Evolutionary conservation across 2,113 vertebrate genomes (phyloP), one percentile per base, ranked within the genome.

Genomic region (Cervus canadensis): DNA sequence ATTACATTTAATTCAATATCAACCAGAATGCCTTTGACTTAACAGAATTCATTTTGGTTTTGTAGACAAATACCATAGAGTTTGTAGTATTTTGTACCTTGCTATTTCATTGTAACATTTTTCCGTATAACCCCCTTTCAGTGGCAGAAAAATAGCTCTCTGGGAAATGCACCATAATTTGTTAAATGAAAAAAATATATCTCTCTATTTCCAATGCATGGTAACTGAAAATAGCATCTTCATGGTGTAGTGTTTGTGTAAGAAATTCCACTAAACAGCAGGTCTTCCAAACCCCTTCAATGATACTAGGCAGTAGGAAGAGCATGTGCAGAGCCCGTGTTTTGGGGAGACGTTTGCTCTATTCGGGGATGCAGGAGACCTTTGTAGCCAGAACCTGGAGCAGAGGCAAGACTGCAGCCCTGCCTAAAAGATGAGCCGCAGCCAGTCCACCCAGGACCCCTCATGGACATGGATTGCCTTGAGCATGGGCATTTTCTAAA

Each of bases 321-420:
- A 64, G 8, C 48, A 2, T 5, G 4, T 2, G 2, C 2, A 4
- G 54, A 59, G 26, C 21, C 36, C 1, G 0, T 1, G 12, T 36
- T 8, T 21, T 4, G 15, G 25, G 33, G 48, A 33, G n/a, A 25
- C 2, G 2, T 9, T 1, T 15, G 23, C 52, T 36, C 15, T 7
- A 10, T 17, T 59, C 14, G 0, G 79, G 71, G 48, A 33, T 10
- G 30, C 23, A 15, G 50, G 26, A 74, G 59, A 57, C 25, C 25
- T 19, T 2, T 8, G 2, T 3, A 21, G 50, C n/a, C 25, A 11
- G 36, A 60, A 33, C 19, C 3, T 4, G 25, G 21, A 23, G 21
- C 56, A 3, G 71, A 30, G 33, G 64, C 26, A 28, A 28, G 59
- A 52, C 40, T 15, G 23, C 57, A 78, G 45, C 6, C 11, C 15